Conservation (phyloP, 2,797 vertebrate genomes). For the Acestrorhynchus altus region DNA sequence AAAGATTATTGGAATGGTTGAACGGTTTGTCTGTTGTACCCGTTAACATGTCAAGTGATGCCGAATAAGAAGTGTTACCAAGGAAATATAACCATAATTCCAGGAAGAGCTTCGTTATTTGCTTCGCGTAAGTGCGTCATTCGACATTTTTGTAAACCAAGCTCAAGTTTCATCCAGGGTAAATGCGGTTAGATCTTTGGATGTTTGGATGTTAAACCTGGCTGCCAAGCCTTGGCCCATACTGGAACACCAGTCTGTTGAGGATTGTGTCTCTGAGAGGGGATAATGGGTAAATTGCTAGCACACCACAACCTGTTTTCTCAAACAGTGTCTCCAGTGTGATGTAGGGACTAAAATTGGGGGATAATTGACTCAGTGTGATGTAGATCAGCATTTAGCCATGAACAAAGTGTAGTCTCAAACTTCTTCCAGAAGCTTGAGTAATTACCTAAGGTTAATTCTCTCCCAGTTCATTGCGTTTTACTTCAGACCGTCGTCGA, state of each 20-base stretch:
- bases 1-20: not conserved
- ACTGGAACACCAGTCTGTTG: not conserved
- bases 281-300: conserved; percentile 37
- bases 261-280: not conserved
- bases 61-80: not conserved
- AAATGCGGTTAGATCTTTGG: not conserved
- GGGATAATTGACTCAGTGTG: conserved; percentile 5
- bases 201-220: not conserved
- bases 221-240: not conserved
- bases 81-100: not conserved
- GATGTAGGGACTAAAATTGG: conserved; percentile 12
- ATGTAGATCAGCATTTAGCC: conserved; percentile 5
- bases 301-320: conserved; percentile 40
- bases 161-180: not conserved
- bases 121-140: no score
- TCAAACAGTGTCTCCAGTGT: conserved; percentile 36
- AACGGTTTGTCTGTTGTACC: not conserved
- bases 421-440: not conserved
- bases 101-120: not conserved
- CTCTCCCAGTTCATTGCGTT: not conserved
- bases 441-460: not conserved
- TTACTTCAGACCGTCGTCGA: not conserved
- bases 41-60: not conserved
- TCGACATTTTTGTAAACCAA: not conserved
- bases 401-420: not conserved